phyloP scores from a whole-genome alignment of 2,113 vertebrate species.

The Bubalus kerabau region DNA sequence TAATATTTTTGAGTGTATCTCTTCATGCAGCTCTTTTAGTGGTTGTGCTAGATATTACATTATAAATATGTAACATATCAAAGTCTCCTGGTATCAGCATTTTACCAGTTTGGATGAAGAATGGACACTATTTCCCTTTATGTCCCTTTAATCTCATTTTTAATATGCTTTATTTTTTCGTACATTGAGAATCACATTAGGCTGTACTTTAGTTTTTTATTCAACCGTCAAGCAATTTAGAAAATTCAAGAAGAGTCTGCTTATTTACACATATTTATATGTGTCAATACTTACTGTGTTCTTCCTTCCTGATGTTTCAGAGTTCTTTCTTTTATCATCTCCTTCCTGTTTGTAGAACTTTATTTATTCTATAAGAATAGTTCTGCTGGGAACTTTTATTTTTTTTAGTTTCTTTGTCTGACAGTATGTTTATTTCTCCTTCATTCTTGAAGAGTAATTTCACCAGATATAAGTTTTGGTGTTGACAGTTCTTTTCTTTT shows the following conservation, averaged over 20 bases:
- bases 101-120: not conserved
- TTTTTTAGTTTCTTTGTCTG: not conserved
- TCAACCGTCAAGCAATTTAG: not conserved
- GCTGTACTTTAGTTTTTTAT: not conserved
- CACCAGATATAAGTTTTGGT: not conserved
- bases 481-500: not conserved
- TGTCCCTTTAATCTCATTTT: not conserved
- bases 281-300: not conserved
- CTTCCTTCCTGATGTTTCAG: not conserved
- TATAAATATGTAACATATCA: not conserved
- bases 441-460: not conserved
- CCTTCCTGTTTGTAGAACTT: not conserved
- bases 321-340: not conserved
- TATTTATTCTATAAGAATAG: not conserved
- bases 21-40: not conserved
- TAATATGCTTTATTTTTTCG: not conserved
- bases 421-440: not conserved
- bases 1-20: not conserved
- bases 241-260: not conserved
- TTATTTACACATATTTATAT: not conserved
- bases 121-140: not conserved
- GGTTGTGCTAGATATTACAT: not conserved
- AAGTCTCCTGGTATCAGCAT: not conserved
- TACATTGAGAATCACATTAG: not conserved
- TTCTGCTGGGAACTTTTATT: not conserved